Evolutionary conservation across 1,140 invertebrate species (phyloP).

Genomic region (Pogonus chalceus): DNA sequence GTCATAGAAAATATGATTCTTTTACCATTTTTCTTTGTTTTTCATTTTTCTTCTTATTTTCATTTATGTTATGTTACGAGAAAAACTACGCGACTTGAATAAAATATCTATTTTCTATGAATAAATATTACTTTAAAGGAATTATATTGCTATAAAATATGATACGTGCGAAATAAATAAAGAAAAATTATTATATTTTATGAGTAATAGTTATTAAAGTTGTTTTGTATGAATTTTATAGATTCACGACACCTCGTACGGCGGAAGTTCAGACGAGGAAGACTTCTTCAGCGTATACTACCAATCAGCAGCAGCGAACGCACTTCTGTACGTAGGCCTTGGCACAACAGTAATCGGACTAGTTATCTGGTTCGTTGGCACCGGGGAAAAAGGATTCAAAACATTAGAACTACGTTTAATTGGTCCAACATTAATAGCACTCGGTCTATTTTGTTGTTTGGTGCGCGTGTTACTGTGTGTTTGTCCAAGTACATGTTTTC

Average conservation of each 20-base stretch:
- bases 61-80: too few species aligned
- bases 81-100: too few species aligned
- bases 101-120: too few species aligned
- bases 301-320: slow-evolving; percentile 59
- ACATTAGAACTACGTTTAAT: slow-evolving; percentile 72
- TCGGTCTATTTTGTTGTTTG: slow-evolving; percentile 46
- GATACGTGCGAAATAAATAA: too few species aligned
- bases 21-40: too few species aligned
- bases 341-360: slow-evolving; percentile 70
- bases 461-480: slow-evolving; percentile 48
- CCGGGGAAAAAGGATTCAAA: slow-evolving; percentile 81
- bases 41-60: too few species aligned
- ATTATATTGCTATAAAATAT: too few species aligned
- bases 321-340: slow-evolving; percentile 73
- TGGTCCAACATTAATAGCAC: slow-evolving; percentile 56
- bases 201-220: too few species aligned
- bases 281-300: slow-evolving; percentile 41
- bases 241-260: slow-evolving; percentile 67
- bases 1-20: too few species aligned
- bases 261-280: slow-evolving; percentile 54
- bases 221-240: too few species aligned
- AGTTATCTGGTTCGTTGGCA: slow-evolving; percentile 79
- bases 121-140: too few species aligned
- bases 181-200: too few species aligned
- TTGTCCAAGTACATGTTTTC: slow-evolving; percentile 35